phyloP scores from a whole-genome alignment of 1,140 invertebrate genomes.

The Pseudomyrmex flavicornis region DNA sequence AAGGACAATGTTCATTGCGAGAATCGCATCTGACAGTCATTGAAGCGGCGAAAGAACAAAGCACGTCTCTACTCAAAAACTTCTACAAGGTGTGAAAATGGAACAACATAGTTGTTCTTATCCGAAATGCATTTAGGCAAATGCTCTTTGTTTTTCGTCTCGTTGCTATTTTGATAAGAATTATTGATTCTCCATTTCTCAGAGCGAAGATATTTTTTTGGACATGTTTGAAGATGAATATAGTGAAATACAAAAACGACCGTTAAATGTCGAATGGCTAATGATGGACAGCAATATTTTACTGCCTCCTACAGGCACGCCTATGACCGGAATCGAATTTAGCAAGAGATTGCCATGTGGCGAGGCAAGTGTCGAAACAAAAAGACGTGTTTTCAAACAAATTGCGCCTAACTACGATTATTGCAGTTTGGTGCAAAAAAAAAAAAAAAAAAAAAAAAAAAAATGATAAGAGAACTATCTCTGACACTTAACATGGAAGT shows the following conservation, averaged over 20 bases:
- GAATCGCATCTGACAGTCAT: constrained; percentile 87
- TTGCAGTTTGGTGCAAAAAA: constrained; percentile 34
- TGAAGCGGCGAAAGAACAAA: constrained; percentile 93
- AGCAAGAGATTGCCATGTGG: constrained; percentile 97
- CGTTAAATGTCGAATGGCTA: constrained; percentile 96
- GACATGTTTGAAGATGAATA: constrained; percentile 99
- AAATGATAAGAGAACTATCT: constrained; percentile 91
- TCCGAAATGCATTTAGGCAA: neutral
- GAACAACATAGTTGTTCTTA: neutral
- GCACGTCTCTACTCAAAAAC: constrained; percentile 94
- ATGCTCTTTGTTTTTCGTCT: neutral
- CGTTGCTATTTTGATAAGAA: constrained; percentile 48
- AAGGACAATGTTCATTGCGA: constrained; percentile 84
- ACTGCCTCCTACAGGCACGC: constrained; percentile 97
- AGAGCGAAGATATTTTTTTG: constrained; percentile 98
- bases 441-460: neutral
- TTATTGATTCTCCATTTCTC: constrained; percentile 58
- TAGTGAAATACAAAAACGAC: constrained; percentile 94
- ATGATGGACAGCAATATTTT: constrained; percentile 99
- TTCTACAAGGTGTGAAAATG: constrained; percentile 92
- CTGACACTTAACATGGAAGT: constrained; percentile 92
- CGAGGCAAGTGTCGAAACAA: constrained; percentile 88
- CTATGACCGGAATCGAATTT: constrained; percentile 98
- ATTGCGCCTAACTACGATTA: neutral
- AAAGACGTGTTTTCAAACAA: constrained; percentile 3